Evolutionary conservation across 2,888 invertebrate genomes (phyloP), one percentile per base, ranked within the genome.

Genomic region (Pachymerium ferrugineum): DNA sequence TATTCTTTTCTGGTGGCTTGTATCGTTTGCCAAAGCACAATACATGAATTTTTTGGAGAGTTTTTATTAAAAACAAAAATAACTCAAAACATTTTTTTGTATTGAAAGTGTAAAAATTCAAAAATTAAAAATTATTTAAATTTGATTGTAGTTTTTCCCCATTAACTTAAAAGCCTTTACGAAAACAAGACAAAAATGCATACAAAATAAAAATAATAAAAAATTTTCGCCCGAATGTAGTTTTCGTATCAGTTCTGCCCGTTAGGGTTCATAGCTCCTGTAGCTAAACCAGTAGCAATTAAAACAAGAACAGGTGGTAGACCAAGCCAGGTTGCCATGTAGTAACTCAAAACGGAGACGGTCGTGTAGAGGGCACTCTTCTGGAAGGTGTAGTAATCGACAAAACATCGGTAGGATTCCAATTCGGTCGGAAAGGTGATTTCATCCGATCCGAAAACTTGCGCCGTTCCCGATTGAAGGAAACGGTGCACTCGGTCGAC

Each of bases 1-100:
- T 97, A 35, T 85, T 94, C 28, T 90, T 91, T 79, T 89, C 91
- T 71, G 92, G 91, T 75, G 94, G 95, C 73, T 88, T 92, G 80
- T 97, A 97, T 83, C 89, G 91, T 80, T 85, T 97, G 78, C 91
- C 94, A 12, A 94, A 31, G n/a, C 73, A 67, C n/a, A 70, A 70
- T 31, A 19, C 33, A 6, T 70, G 22, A 35, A 22, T 47, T 47
- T 47, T 47, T 54, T 54, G 16, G 19, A 19, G 22, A 22, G 19
- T 19, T 54, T 54, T 54, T 54, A 54, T 54, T 54, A 54, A 22
- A 54, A 54, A 54, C 19, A 54, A 54, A 47, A 54, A 54, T 54
- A 54, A 54, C 22, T 22, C 10, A 54, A 54, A 54, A 22, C 10
- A 3, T 22, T n/a, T 16, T 54, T 54, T 42, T 42, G 3, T 4